These are phyloP conservation scores for Clarias batrachus DNA, from an alignment of 2,113 vertebrate genomes.

Conservation along the genomic window DNA sequence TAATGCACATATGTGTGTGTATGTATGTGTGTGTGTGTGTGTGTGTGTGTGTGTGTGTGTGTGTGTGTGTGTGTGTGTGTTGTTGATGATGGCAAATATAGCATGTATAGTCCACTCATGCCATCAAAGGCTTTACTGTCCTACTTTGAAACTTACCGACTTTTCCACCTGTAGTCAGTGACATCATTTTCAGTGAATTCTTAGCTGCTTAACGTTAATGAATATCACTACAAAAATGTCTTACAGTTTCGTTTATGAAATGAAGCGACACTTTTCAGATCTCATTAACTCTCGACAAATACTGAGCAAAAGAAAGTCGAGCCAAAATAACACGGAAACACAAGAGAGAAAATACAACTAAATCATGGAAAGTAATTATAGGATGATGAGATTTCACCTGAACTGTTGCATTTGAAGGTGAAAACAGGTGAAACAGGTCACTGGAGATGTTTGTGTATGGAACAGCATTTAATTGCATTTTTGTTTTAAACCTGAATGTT, in stretches of 20 bases:
- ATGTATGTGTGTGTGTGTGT: too few species aligned
- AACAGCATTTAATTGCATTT: neutral
- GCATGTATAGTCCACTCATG: neutral
- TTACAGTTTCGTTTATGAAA: neutral
- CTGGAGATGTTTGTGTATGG: neutral
- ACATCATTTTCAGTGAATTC: neutral
- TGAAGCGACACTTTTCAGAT: neutral
- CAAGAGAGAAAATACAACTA: neutral
- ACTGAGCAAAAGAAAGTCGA: neutral
- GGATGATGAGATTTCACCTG: neutral
- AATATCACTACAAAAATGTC: neutral
- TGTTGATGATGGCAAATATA: neutral
- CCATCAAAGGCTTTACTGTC: neutral
- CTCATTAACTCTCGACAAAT: neutral
- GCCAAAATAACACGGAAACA: conserved; percentile 10
- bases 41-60: too few species aligned
- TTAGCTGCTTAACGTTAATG: neutral
- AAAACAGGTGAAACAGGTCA: neutral
- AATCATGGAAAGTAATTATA: neutral
- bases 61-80: neutral
- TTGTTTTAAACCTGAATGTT: neutral
- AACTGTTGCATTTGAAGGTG: neutral
- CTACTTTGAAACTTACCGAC: neutral
- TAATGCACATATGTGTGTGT: neutral
- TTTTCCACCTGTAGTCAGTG: neutral